These are phyloP conservation scores for Drosophila antonietae DNA, from an alignment of 2,888 invertebrate genomes.

Conservation along the genomic window DNA sequence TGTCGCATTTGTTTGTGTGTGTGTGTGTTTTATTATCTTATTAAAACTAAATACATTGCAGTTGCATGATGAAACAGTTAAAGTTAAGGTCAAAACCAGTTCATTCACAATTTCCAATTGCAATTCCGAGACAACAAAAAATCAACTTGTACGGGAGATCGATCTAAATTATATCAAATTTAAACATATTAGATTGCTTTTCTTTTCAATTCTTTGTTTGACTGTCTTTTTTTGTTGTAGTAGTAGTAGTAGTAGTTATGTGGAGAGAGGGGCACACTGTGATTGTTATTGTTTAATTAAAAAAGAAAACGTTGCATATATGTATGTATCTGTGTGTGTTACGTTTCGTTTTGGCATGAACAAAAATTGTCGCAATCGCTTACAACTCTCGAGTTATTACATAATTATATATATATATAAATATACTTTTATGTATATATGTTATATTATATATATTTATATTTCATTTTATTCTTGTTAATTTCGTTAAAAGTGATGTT, in stretches of 20 bases:
- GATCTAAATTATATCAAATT: conserved; percentile 55
- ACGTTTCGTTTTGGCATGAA: conserved; percentile 69
- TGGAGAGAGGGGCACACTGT: background rate
- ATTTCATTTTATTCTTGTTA: conserved; percentile 21
- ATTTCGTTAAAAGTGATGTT: conserved; percentile 64
- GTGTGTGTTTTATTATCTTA: conserved; percentile 49
- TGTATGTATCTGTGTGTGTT: conserved; percentile 15
- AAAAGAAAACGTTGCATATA: conserved; percentile 21
- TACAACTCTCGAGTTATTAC: conserved; percentile 74
- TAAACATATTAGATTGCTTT: conserved; percentile 55
- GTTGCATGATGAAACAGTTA: conserved; percentile 34
- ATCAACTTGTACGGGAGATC: conserved; percentile 53
- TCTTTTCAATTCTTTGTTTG: conserved; percentile 18
- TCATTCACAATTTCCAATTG: conserved; percentile 54
- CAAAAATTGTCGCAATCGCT: conserved; percentile 63
- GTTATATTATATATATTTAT: conserved; percentile 18
- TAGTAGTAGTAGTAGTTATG: background rate
- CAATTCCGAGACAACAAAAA: conserved; percentile 39
- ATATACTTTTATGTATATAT: background rate
- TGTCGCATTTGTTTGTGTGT: conserved; percentile 49
- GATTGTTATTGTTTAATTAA: conserved; percentile 6
- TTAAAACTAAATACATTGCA: conserved; percentile 70
- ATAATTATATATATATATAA: conserved; percentile 33
- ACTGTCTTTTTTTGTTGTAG: conserved; percentile 36
- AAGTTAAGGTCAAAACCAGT: conserved; percentile 27